phyloP scores from a whole-genome alignment of 37 sponge, comb jelly and placozoan species.

The Tethya wilhelma region DNA sequence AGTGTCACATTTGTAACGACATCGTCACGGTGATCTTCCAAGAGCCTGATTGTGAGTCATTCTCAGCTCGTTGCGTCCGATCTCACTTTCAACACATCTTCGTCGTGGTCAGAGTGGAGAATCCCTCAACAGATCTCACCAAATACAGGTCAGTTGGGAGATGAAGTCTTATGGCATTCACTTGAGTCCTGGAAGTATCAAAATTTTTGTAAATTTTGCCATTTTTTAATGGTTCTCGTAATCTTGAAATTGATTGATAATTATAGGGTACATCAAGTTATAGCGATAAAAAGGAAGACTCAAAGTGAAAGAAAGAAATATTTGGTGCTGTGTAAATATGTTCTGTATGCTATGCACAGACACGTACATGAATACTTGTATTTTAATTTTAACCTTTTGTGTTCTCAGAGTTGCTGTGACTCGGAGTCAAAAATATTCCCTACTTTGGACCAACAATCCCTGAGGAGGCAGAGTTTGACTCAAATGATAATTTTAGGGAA shows the following conservation, averaged over 20 bases:
- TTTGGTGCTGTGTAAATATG: no score
- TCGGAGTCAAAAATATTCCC: slow-evolving; percentile 76
- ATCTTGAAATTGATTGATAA: no score
- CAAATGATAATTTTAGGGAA: slow-evolving; percentile 80
- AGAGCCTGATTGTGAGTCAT: slow-evolving; percentile 84
- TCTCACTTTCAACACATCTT: slow-evolving; percentile 99
- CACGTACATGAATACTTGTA: neutral
- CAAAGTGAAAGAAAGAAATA: no score
- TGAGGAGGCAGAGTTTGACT: slow-evolving; percentile 74
- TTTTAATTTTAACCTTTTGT: no score
- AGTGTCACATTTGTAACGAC: slow-evolving; percentile 99
- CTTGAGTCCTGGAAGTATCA: neutral
- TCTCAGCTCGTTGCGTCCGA: slow-evolving; percentile 82
- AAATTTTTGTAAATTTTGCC: no score
- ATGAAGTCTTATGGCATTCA: no score
- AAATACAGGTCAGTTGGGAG: slow-evolving; percentile 60
- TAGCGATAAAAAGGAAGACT: no score
- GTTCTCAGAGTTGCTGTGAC: slow-evolving; percentile 86
- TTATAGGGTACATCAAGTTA: neutral
- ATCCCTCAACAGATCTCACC: slow-evolving; percentile 46
- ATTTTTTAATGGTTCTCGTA: no score
- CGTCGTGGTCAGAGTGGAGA: slow-evolving; percentile 81
- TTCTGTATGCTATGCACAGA: neutral
- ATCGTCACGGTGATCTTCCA: slow-evolving; percentile 98
- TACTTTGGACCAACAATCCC: slow-evolving; percentile 91